Conservation (phyloP, 2,113 vertebrate species). For the Lepidothrix coronata region DNA sequence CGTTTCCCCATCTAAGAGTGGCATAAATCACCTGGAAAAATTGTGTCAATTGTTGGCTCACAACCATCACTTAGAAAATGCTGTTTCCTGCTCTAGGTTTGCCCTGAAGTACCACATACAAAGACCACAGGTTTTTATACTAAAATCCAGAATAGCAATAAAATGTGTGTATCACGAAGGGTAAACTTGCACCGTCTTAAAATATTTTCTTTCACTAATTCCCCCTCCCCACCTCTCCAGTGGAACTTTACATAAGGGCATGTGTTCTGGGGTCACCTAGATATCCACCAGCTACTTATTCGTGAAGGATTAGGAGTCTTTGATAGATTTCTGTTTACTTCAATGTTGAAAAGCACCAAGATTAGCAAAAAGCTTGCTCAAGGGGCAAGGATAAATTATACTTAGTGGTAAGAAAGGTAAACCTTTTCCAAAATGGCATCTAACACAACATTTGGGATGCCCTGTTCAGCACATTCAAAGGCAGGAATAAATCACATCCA, state of each 20-base stretch:
- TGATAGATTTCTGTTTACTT: background rate
- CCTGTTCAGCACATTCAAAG: background rate
- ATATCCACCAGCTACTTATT: background rate
- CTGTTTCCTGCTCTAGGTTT: background rate
- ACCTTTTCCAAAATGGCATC: background rate
- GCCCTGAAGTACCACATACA: background rate
- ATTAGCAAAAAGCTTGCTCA: background rate
- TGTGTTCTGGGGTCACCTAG: background rate
- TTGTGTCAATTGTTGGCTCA: background rate
- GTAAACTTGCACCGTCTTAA: background rate
- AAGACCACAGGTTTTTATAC: background rate
- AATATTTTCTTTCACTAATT: background rate
- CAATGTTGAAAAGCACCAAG: background rate
- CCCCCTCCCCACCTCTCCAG: background rate
- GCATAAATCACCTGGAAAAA: conserved; percentile 21
- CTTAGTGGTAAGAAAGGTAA: background rate
- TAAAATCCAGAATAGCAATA: background rate
- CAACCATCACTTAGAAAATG: background rate
- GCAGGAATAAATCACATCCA: background rate
- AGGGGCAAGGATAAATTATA: background rate
- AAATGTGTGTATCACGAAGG: background rate
- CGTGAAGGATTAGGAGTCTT: background rate
- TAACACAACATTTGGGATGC: background rate
- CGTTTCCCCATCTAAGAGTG: background rate
- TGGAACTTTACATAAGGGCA: background rate